Conservation (phyloP, 2,113 vertebrate species). For the Pelmatolapia mariae region DNA sequence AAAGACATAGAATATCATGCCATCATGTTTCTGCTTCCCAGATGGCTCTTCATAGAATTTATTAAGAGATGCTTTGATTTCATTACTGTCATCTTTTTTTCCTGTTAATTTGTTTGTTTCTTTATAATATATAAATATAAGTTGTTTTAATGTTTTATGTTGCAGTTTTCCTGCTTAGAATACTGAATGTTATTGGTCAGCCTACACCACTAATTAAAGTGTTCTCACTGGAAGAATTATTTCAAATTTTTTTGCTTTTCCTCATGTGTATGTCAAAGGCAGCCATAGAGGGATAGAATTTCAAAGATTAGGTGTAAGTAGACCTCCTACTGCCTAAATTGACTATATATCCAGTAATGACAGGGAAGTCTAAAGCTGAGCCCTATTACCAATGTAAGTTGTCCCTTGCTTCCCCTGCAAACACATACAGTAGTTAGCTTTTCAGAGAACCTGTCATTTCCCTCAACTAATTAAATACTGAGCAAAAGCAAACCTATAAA, state of each 20-base stretch:
- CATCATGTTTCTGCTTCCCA: not conserved
- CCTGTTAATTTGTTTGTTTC: not conserved
- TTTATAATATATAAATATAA: not conserved
- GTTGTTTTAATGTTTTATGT: not conserved
- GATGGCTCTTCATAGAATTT: not conserved
- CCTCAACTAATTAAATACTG: conserved; percentile 37
- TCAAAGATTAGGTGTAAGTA: not conserved
- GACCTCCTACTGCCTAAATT: not conserved
- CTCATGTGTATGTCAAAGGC: not conserved
- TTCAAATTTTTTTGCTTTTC: not conserved
- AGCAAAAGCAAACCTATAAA: conserved; percentile 27
- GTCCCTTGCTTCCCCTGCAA: not conserved
- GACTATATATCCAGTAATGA: conserved; percentile 6
- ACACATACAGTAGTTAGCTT: conserved; percentile 9
- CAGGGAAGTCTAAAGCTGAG: conserved; percentile 13
- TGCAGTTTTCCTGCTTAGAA: not conserved
- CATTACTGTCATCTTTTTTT: not conserved
- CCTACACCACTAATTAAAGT: not conserved
- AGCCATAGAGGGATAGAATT: not conserved
- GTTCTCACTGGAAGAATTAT: not conserved
- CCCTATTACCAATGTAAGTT: conserved; percentile 15
- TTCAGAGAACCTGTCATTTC: conserved; percentile 21
- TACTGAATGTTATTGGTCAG: not conserved
- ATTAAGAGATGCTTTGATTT: not conserved
- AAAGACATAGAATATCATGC: not conserved